Conservation (phyloP, 2,888 invertebrate species). For the Hydrotaea cyrtoneurina region DNA sequence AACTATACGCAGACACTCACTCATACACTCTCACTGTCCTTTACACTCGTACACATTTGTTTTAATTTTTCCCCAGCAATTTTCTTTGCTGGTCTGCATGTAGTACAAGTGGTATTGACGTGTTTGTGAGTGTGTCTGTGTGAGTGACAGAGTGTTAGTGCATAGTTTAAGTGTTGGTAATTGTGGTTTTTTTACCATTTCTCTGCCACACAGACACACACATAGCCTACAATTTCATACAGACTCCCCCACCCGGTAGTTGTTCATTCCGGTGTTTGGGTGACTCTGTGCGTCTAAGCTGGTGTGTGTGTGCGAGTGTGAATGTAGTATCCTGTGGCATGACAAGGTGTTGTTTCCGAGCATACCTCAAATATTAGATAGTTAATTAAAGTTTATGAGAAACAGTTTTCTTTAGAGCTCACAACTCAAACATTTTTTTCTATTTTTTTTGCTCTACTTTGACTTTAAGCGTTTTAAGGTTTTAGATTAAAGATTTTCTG, state of each 20-base stretch:
- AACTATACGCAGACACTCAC: constrained; percentile 24
- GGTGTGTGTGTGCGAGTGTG: background rate
- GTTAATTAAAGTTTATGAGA: constrained; percentile 56
- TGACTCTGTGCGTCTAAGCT: background rate
- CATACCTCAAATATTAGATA: constrained; percentile 55
- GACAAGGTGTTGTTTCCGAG: constrained; percentile 37
- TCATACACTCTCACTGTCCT: background rate
- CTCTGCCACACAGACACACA: background rate
- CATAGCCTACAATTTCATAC: background rate
- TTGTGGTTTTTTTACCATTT: constrained; percentile 43
- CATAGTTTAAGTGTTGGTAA: constrained; percentile 56
- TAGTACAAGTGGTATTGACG: background rate
- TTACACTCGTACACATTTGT: background rate
- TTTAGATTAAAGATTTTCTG: constrained; percentile 11
- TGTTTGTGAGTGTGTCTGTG: background rate
- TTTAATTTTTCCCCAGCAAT: background rate
- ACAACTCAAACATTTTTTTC: background rate
- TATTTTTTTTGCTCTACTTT: background rate
- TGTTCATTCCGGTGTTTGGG: constrained; percentile 22
- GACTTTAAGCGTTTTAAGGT: constrained; percentile 21
- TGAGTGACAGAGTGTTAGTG: background rate
- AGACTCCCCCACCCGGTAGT: background rate
- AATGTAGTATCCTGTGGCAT: background rate
- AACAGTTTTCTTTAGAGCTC: constrained; percentile 8
- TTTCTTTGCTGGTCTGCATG: background rate